These are phyloP conservation scores for Drosophila jambulina DNA, from an alignment of 1,140 invertebrate species.

Conservation along the genomic window DNA sequence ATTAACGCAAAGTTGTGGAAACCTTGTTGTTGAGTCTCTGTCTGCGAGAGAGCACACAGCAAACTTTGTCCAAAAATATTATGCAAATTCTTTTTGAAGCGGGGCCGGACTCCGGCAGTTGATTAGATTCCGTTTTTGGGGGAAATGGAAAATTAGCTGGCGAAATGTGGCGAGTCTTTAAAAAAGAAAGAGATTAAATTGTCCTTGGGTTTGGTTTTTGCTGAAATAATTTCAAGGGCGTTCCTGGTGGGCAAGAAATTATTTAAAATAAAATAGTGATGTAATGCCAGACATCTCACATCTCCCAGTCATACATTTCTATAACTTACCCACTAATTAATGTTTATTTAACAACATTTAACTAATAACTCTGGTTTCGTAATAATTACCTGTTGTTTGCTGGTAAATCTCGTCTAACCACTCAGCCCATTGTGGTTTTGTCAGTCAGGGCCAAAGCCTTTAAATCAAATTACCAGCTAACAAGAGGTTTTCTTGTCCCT, in stretches of 20 bases:
- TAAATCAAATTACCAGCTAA: conserved; percentile 74
- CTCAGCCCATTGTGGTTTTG: neutral
- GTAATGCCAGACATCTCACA: too few relatives aligned
- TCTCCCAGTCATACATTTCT: too few relatives aligned
- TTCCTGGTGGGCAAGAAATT: too few relatives aligned
- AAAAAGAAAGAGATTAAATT: conserved; percentile 19
- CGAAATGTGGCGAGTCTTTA: conserved; percentile 9
- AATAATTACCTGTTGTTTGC: neutral
- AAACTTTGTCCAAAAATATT: conserved; percentile 70
- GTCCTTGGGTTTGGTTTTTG: neutral
- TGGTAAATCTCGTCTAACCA: neutral
- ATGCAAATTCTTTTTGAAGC: conserved; percentile 63
- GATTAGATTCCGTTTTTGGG: conserved; percentile 41
- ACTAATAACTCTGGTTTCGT: neutral
- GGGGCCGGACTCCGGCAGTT: neutral
- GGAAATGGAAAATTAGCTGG: conserved; percentile 26
- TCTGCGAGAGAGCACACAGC: conserved; percentile 12
- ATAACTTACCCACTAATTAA: too few relatives aligned
- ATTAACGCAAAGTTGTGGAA: conserved; percentile 83
- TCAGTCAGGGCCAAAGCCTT: conserved; percentile 37
- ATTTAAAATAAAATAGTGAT: too few relatives aligned
- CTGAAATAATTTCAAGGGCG: neutral
- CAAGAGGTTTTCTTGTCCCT: conserved; percentile 55
- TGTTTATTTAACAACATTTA: neutral
- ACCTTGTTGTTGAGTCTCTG: conserved; percentile 57